Conservation (phyloP, 1,140 invertebrate species). For the Pachypeltis micranthus region DNA sequence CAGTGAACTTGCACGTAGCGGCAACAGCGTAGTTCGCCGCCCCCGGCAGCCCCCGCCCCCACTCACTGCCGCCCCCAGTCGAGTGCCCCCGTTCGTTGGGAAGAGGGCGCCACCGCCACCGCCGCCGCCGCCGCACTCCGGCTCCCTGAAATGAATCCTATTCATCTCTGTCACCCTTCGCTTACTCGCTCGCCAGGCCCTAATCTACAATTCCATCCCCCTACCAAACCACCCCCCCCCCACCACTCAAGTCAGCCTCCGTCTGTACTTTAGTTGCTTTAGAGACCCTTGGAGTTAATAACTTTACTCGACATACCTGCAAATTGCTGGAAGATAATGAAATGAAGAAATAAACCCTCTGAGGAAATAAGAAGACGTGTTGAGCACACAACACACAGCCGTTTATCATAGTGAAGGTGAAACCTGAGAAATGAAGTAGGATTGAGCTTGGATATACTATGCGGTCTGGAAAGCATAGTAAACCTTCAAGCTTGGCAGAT, state of each 20-base stretch:
- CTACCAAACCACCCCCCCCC: neutral
- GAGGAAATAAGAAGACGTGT: no score
- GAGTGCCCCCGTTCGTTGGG: no score
- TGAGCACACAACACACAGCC: no score
- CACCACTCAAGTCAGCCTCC: neutral
- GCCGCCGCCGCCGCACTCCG: neutral
- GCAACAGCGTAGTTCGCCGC: neutral
- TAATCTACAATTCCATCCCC: conserved; percentile 8
- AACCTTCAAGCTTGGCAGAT: no score
- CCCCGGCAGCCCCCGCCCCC: neutral
- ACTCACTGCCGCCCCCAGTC: no score
- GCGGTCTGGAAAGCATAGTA: no score
- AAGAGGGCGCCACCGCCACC: no score
- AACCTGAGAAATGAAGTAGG: no score
- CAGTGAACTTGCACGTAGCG: neutral
- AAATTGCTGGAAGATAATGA: no score
- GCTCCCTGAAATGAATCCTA: conserved; percentile 1
- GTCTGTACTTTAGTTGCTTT: neutral
- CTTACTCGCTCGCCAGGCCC: conserved; percentile 4
- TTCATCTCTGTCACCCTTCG: conserved; percentile 3
- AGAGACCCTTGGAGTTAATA: neutral
- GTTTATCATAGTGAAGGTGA: no score
- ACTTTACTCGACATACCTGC: neutral
- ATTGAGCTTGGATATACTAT: no score
- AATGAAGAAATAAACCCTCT: no score